Evolutionary conservation across 2,888 invertebrate genomes (phyloP), one percentile per base, ranked within the genome.

Genomic region (Apamea crenata): DNA sequence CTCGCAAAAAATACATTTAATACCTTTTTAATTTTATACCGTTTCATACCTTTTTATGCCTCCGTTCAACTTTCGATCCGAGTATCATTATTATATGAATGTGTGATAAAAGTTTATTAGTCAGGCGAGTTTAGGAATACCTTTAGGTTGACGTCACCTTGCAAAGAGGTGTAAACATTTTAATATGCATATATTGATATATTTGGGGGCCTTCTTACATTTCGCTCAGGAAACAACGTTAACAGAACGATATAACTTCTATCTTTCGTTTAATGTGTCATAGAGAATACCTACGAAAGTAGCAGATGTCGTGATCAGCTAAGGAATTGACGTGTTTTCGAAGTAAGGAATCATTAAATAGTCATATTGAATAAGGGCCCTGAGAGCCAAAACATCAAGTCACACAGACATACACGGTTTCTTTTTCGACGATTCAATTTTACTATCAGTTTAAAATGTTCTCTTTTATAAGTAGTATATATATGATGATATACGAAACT

Each of bases 21-120:
- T 7, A 1, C 16, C 8, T 66, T 70, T 75, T 80, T 75, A 72
- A 44, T 66, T 56, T 40, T 63, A 66, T 71, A 1, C 0, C n/a
- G 6, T 66, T 61, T 21, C 25, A 66, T 56, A 16, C 2, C 5
- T 59, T 50, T 40, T 50, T 40, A 32, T 29, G 7, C 50, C n/a
- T 25, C 8, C 61, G 36, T 73, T 76, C n/a, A 70, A 78, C 73
- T 82, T 72, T 76, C 77, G 40, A 74, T 63, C 16, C 16, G 36
- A 56, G 66, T 50, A 65, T 72, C 72, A 68, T 83, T 83, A 75
- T 74, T 79, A 83, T 50, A 53, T 44, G 74, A 69, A 65, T 53
- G 53, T 66, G 63, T 67, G 66, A 80, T 84, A 84, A 84, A 84
- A 84, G 77, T 85, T 77, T 80, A 84, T 84, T 84, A 68, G 77